These are phyloP conservation scores for Agrypnia vestita DNA, from an alignment of 1,140 invertebrate species.

Conservation along the genomic window DNA sequence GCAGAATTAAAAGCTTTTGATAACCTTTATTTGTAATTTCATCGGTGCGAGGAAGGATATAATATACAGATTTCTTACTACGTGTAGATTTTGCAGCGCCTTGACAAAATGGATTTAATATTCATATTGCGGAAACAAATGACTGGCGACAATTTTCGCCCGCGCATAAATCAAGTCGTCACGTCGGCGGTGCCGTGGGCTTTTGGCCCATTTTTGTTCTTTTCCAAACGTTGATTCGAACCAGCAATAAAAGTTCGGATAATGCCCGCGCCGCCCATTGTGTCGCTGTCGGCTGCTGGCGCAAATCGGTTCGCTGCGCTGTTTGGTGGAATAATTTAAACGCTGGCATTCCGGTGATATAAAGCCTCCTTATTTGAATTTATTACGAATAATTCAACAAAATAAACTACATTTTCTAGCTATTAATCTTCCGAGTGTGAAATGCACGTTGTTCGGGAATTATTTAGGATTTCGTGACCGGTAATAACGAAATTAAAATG, in stretches of 20 bases:
- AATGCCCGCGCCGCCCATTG: slow-evolving; percentile 2
- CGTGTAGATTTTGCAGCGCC: too few species aligned
- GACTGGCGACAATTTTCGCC: not conserved
- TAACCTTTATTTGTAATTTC: too few species aligned
- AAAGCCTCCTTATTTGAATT: slow-evolving; percentile 47
- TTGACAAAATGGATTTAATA: not conserved
- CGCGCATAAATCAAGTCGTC: not conserved
- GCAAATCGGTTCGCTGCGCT: slow-evolving; percentile 8
- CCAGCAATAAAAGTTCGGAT: slow-evolving; percentile 26
- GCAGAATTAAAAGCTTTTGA: too few species aligned
- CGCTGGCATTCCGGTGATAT: slow-evolving; percentile 39
- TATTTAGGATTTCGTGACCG: not conserved
- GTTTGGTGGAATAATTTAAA: slow-evolving; percentile 44
- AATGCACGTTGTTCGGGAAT: slow-evolving; percentile 27
- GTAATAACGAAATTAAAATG: slow-evolving; percentile 12
- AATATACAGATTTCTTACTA: too few species aligned
- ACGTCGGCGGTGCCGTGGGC: not conserved
- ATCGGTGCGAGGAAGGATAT: too few species aligned
- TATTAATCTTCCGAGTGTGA: slow-evolving; percentile 36
- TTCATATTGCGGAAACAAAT: not conserved
- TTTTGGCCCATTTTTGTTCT: slow-evolving; percentile 11
- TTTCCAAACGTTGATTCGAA: slow-evolving; percentile 20
- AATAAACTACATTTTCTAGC: slow-evolving; percentile 39
- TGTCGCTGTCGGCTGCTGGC: not conserved
- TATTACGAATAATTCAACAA: slow-evolving; percentile 48